Evolutionary conservation across 2,797 vertebrate species (phyloP).

Genomic region (Lepus oiostolus): DNA sequence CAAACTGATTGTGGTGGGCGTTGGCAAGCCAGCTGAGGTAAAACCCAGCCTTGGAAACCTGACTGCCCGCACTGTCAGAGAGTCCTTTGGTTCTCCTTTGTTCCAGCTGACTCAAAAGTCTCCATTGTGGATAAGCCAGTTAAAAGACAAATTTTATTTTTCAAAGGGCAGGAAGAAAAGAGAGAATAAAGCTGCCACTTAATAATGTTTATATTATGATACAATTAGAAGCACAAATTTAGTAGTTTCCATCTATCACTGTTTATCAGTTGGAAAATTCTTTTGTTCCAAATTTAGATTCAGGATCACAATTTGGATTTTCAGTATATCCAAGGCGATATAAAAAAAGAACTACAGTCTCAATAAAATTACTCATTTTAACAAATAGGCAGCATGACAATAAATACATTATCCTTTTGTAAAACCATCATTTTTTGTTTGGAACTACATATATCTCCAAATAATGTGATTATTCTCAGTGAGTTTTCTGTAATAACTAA

Average conservation of each 20-base stretch:
- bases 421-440: conserved; percentile 37
- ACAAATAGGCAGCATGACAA: conserved; percentile 64
- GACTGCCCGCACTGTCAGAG: conserved; percentile 92
- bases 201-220: conserved; percentile 56
- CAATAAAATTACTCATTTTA: conserved; percentile 65
- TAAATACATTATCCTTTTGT: conserved; percentile 53
- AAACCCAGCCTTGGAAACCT: conserved; percentile 94
- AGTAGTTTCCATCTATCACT: conserved; percentile 21
- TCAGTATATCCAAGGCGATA: conserved; percentile 9
- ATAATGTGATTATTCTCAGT: conserved; percentile 70
- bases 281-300: conserved; percentile 60
- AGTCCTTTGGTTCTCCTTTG: conserved; percentile 90
- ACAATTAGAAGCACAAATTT: conserved; percentile 54
- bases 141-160: conserved; percentile 90
- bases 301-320: neutral
- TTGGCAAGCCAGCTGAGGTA: conserved; percentile 98
- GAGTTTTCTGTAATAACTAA: conserved; percentile 73
- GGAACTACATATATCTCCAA: conserved; percentile 65
- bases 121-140: conserved; percentile 92
- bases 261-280: conserved; percentile 40
- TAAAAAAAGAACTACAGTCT: conserved; percentile 39
- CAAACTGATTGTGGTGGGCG: conserved; percentile 97
- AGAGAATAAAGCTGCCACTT: conserved; percentile 31
- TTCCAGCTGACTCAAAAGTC: conserved; percentile 92
- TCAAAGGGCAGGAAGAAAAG: conserved; percentile 62